phyloP scores from a whole-genome alignment of 92 coral and sea anemone genomes.

The Heliopora coerulea region DNA sequence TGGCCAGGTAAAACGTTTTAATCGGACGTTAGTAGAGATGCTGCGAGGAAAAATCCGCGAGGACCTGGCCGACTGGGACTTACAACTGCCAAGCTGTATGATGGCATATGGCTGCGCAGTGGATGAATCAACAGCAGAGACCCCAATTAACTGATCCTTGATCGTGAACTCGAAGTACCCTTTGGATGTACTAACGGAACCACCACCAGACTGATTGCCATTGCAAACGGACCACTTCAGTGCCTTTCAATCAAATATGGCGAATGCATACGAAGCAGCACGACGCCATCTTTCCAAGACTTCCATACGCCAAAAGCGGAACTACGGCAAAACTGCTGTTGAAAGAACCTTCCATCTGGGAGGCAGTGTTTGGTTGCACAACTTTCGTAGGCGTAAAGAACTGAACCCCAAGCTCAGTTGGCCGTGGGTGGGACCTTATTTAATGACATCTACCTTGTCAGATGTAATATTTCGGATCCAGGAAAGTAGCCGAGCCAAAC shows the following conservation, averaged over 20 bases:
- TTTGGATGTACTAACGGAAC: constrained; percentile 1
- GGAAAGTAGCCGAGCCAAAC: no score
- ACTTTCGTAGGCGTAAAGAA: background rate
- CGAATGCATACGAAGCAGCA: background rate
- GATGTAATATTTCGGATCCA: background rate
- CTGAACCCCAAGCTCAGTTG: background rate
- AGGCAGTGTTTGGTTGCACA: constrained; percentile 4
- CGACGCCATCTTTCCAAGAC: background rate
- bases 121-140: background rate
- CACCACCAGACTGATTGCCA: background rate
- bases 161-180: background rate
- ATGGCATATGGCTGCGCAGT: constrained; percentile 21
- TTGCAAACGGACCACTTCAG: no score
- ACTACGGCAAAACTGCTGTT: background rate
- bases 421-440: background rate
- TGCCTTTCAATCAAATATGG: no score
- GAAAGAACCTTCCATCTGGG: background rate
- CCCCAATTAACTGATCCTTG: constrained; percentile 21
- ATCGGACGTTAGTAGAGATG: constrained; percentile 21
- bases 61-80: constrained; percentile 26
- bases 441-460: background rate
- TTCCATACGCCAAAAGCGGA: background rate
- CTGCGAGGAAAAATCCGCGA: constrained; percentile 5
- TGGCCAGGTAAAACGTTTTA: background rate
- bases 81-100: background rate